These are phyloP conservation scores for Nothoprocta perdicaria DNA, from an alignment of 2,113 vertebrate species.

Conservation along the genomic window DNA sequence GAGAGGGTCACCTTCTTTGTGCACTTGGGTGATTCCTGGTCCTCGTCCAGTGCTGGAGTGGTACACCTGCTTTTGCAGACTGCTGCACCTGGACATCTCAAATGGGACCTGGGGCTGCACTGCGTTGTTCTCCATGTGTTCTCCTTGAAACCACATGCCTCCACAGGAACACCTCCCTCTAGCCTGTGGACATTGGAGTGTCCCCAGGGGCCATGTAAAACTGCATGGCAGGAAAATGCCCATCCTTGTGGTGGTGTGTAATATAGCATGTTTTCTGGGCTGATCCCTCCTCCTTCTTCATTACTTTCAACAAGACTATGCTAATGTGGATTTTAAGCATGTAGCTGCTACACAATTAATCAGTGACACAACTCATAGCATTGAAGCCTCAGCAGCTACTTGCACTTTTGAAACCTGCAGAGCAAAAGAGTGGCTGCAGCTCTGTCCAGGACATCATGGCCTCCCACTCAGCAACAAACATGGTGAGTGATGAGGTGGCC, in stretches of 20 bases:
- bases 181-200: background rate
- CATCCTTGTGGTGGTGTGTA: background rate
- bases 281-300: background rate
- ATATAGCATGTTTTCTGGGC: background rate
- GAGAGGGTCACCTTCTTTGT: background rate
- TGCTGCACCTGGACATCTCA: background rate
- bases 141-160: background rate
- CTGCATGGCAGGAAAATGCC: background rate
- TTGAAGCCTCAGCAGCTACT: background rate
- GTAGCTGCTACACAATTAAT: background rate
- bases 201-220: background rate
- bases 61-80: background rate
- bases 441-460: background rate
- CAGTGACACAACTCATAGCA: background rate
- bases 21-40: background rate
- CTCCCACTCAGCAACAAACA: background rate
- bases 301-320: slow-evolving; percentile 6
- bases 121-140: background rate
- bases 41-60: background rate
- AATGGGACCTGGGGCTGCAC: background rate
- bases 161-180: background rate
- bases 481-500: background rate
- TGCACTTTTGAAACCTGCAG: background rate
- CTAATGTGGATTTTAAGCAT: slow-evolving; percentile 26
- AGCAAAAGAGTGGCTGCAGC: background rate